Percentiles rank a stretch among this genome's conserved stretches.
phyloP scores from a whole-genome alignment of 53 echinoderm and acorn worm genomes.

The Holothuria leucospilota region DNA sequence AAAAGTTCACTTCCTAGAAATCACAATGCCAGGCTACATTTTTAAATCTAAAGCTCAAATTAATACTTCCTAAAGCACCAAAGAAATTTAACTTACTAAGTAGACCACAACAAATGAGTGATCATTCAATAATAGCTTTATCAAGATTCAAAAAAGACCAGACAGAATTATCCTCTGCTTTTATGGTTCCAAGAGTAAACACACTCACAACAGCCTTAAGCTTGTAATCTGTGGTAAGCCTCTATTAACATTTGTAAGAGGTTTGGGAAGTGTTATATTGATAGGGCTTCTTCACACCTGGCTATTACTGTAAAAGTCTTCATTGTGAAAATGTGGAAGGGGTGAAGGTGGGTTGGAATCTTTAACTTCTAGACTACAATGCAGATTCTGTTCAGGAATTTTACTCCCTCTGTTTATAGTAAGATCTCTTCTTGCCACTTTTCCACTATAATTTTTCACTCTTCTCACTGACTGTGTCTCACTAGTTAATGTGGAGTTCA shows the following conservation, averaged over 20 bases:
- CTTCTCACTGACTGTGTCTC: no score
- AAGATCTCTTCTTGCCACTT: no score
- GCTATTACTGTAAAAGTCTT: background rate
- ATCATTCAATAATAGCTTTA: background rate
- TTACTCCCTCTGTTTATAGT: no score
- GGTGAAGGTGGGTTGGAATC: no score
- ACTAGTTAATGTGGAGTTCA: no score
- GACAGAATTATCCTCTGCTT: background rate
- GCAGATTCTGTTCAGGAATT: no score
- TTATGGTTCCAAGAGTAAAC: constrained; percentile 1
- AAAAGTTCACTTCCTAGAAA: no score
- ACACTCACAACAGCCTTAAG: constrained; percentile 20
- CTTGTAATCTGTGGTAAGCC: constrained; percentile 18
- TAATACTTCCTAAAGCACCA: background rate
- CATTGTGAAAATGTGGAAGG: no score
- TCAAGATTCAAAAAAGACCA: background rate
- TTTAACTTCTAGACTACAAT: no score
- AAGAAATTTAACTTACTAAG: background rate
- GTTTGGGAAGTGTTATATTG: constrained; percentile 12
- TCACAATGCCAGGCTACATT: no score
- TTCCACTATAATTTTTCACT: no score
- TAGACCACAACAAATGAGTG: background rate
- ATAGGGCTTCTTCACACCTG: constrained; percentile 24
- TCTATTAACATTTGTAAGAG: constrained; percentile 27
- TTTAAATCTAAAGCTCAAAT: no score